Percentiles rank a stretch among this genome's conserved stretches.
Conservation (phyloP, 2,113 vertebrate species). For the Daubentonia madagascariensis region DNA sequence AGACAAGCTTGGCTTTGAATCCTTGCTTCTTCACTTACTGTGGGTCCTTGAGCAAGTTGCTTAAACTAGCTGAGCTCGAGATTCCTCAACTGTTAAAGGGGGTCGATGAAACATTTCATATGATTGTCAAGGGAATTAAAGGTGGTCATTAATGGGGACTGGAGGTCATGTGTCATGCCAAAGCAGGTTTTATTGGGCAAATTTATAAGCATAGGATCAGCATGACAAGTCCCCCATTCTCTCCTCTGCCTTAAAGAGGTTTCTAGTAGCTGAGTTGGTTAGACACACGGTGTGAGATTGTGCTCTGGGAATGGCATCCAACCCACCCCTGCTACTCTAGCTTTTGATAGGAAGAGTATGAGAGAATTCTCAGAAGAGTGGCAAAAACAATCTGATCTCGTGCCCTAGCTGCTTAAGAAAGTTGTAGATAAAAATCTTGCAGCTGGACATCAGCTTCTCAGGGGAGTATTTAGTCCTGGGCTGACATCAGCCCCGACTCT, state of each 20-base stretch:
- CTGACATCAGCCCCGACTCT: neutral
- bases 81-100: neutral
- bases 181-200: neutral
- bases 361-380: neutral
- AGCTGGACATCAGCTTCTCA: neutral
- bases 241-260: neutral
- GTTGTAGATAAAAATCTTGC: neutral
- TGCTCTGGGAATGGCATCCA: neutral
- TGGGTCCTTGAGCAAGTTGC: neutral
- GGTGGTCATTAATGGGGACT: neutral
- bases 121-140: neutral
- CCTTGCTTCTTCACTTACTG: neutral
- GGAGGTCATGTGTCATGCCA: neutral
- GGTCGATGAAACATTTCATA: neutral
- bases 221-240: neutral
- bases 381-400: neutral
- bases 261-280: neutral
- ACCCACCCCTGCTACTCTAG: neutral
- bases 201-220: neutral
- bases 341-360: neutral
- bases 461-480: neutral
- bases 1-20: neutral
- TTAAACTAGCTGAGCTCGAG: neutral
- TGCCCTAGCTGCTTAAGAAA: neutral
- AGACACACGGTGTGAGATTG: neutral